Percentiles rank a stretch among this genome's conserved stretches.
Conservation (phyloP, 2,113 vertebrate genomes). For the Peromyscus polionotus region DNA sequence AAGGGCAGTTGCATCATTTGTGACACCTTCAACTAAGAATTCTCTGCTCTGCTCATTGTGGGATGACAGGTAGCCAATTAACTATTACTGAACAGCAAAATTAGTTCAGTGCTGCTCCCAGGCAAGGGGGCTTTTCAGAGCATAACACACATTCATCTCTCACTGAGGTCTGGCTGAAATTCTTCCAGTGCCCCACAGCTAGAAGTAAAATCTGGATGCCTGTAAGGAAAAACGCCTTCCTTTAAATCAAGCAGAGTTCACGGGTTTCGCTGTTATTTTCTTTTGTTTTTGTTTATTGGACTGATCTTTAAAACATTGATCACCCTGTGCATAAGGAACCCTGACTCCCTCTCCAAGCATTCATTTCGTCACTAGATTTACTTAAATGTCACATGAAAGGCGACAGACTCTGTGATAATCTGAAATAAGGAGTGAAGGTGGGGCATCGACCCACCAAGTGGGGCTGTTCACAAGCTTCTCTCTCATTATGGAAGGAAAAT, state of each 20-base stretch:
- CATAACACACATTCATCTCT: conserved; percentile 22
- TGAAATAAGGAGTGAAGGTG: conserved; percentile 72
- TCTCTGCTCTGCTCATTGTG: background rate
- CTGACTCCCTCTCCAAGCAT: conserved; percentile 58
- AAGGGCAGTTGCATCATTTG: conserved; percentile 1
- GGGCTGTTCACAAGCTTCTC: background rate
- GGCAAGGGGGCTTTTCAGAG: conserved; percentile 28
- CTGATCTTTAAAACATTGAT: conserved; percentile 8
- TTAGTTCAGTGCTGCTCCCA: conserved; percentile 55
- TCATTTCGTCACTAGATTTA: conserved; percentile 51
- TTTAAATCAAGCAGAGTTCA: background rate
- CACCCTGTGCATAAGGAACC: conserved; percentile 42
- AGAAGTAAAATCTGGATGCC: conserved; percentile 20
- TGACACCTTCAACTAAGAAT: background rate
- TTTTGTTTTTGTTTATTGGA: background rate
- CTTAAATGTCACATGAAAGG: conserved; percentile 61
- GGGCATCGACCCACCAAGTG: conserved; percentile 62
- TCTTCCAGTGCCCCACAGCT: background rate
- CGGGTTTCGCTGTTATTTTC: background rate
- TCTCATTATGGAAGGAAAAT: conserved; percentile 67
- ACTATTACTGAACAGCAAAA: conserved; percentile 45
- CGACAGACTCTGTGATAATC: conserved; percentile 60
- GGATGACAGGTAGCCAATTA: conserved; percentile 47
- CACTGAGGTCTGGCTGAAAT: conserved; percentile 59
- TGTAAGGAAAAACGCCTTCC: background rate